These are phyloP conservation scores for Carassius carassius DNA, from an alignment of 2,113 vertebrate species.

Conservation along the genomic window DNA sequence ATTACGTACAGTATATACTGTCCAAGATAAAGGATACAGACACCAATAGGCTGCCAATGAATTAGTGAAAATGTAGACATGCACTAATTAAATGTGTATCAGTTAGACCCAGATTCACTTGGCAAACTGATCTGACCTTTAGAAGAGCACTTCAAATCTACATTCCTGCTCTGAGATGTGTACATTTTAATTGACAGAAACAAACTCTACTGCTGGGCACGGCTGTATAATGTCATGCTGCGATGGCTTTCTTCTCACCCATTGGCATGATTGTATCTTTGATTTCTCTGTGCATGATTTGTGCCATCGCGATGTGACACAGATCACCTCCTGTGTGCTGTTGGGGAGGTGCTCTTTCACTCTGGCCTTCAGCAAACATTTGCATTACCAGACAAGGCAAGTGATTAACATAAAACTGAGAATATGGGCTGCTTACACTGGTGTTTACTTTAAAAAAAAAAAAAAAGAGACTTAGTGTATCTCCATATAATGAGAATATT, in stretches of 20 bases:
- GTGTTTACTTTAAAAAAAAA: conserved; percentile 3
- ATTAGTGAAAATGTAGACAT: conserved; percentile 34
- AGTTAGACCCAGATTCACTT: conserved; percentile 38
- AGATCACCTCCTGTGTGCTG: conserved; percentile 45
- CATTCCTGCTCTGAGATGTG: conserved; percentile 38
- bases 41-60: conserved; percentile 30
- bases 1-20: background rate
- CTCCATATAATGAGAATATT: conserved; percentile 24
- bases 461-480: conserved; percentile 1
- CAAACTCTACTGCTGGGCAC: conserved; percentile 46
- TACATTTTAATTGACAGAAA: conserved; percentile 53
- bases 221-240: conserved; percentile 50
- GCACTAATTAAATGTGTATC: conserved; percentile 54
- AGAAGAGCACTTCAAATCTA: conserved; percentile 34
- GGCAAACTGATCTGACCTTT: conserved; percentile 46
- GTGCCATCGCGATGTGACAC: conserved; percentile 41
- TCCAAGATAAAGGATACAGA: conserved; percentile 12
- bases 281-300: conserved; percentile 51
- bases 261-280: conserved; percentile 54
- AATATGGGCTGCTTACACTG: background rate
- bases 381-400: conserved; percentile 56
- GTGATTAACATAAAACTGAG: conserved; percentile 54
- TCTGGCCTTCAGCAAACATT: conserved; percentile 55
- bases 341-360: conserved; percentile 35
- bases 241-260: conserved; percentile 28